Evolutionary conservation across 1,140 invertebrate species (phyloP), one percentile per base, ranked within the genome.

Genomic region (Neomicropteryx cornuta): DNA sequence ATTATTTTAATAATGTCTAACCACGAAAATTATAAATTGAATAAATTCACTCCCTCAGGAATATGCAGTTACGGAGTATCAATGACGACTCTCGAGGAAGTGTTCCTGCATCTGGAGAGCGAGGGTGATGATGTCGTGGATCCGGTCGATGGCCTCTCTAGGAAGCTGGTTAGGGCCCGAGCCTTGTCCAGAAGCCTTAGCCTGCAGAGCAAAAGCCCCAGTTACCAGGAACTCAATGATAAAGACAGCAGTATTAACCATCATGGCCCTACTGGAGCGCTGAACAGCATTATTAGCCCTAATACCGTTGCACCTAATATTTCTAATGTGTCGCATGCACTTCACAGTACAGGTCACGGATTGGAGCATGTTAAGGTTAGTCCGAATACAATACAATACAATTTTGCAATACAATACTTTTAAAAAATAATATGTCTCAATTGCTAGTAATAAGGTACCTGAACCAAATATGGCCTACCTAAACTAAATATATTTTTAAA

Each of bases 71-170:
- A 89, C 57, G 90, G 90, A 0, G 81, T 95, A 1, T 92, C 89
- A 18, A 92, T 94, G 81, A 93, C 90, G 11, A 91, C 90, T 0
- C 58, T 96, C 38, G 91, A 96, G 61, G 90, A 96, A 58, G 89
- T 88, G 10, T 79, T 75, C 42, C 63, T 91, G 23, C 81, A 82
- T 48, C 50, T 88, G 31, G 83, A 84, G 56, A 76, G 80, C 30
- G 76, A 80, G 44, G 75, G 74, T 18, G 77, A 79, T 39, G 72
- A 76, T 41, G 75, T 78, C 39, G 77, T 73, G 23, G 77, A 77
- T 28, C 69, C 72, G 0, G 77, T 81, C 47, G 79, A 82, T 36
- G 79, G 81, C 45, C 61, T 82, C 4, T 79, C 77, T 2, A 81
- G 80, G 31, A 82, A 81, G 57, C 72, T 83, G 55, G 79, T 82